These are phyloP conservation scores for Tortricodes alternella DNA, from an alignment of 2,888 invertebrate species.

Conservation along the genomic window DNA sequence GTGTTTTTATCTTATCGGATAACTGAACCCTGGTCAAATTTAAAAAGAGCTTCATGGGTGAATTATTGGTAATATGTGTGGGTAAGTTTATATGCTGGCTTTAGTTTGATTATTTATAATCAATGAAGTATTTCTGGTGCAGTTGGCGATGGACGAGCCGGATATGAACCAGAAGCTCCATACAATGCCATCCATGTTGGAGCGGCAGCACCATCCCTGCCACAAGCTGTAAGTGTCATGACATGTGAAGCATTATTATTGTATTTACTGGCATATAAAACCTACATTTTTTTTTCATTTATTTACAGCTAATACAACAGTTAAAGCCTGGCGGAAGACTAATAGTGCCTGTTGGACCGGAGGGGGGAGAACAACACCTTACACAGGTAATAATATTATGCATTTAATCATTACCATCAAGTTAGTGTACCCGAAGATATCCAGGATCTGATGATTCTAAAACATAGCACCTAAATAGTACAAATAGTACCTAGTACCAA, in stretches of 20 bases:
- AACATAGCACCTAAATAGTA: too few relatives aligned
- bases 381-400: slow-evolving; percentile 83
- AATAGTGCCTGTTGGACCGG: slow-evolving; percentile 94
- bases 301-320: slow-evolving; percentile 89
- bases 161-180: slow-evolving; percentile 88
- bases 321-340: slow-evolving; percentile 96
- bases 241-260: background rate
- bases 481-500: too few relatives aligned
- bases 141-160: slow-evolving; percentile 96
- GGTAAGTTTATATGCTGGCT: background rate
- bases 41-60: too few relatives aligned
- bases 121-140: slow-evolving; percentile 36
- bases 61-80: too few relatives aligned
- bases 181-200: slow-evolving; percentile 97
- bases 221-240: slow-evolving; percentile 84
- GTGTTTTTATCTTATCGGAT: slow-evolving; percentile 33
- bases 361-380: slow-evolving; percentile 93
- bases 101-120: background rate
- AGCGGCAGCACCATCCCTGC: slow-evolving; percentile 91
- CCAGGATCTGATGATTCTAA: too few relatives aligned
- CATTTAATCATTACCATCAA: too few relatives aligned
- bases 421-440: background rate
- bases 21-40: background rate
- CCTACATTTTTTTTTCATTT: too few relatives aligned
- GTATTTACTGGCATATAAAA: too few relatives aligned